A percentile compares a stretch with the other conserved stretches of the same genome.
Conservation (phyloP, 2,113 vertebrate species). For the Oncorhynchus mykiss region DNA sequence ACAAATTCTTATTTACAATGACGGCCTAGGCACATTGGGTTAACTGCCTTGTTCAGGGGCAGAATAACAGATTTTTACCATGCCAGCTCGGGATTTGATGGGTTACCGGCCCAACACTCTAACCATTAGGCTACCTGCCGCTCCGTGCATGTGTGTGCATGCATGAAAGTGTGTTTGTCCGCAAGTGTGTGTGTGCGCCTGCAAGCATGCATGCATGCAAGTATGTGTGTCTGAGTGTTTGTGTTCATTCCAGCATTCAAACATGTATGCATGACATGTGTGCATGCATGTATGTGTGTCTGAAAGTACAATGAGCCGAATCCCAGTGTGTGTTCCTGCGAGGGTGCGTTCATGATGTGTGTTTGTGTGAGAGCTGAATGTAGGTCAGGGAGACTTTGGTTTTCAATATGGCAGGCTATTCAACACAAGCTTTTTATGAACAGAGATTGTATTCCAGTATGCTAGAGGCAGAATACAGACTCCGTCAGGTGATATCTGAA, state of each 20-base stretch:
- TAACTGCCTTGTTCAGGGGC: too few species aligned
- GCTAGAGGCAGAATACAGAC: not conserved
- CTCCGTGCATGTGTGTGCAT: too few species aligned
- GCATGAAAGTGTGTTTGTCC: too few species aligned
- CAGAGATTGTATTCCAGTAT: not conserved
- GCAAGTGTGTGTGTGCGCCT: not conserved
- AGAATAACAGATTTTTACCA: too few species aligned
- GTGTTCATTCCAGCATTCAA: not conserved
- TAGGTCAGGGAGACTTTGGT: conserved; percentile 41
- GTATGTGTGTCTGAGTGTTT: not conserved
- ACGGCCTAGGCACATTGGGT: too few species aligned
- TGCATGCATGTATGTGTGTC: conserved; percentile 5
- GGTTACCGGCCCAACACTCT: too few species aligned
- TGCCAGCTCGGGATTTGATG: too few species aligned
- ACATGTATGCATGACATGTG: not conserved
- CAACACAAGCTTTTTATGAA: not conserved
- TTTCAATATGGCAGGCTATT: conserved; percentile 18
- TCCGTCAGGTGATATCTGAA: too few species aligned
- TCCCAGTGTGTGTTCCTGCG: not conserved
- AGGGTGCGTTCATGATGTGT: not conserved
- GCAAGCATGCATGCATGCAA: not conserved
- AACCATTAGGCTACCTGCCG: too few species aligned
- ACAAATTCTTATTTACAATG: too few species aligned
- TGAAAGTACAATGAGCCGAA: too few species aligned
- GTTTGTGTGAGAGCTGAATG: conserved; percentile 32